Evolutionary conservation across 2,888 invertebrate species (phyloP).

Genomic region (Metacarcinus magister): DNA sequence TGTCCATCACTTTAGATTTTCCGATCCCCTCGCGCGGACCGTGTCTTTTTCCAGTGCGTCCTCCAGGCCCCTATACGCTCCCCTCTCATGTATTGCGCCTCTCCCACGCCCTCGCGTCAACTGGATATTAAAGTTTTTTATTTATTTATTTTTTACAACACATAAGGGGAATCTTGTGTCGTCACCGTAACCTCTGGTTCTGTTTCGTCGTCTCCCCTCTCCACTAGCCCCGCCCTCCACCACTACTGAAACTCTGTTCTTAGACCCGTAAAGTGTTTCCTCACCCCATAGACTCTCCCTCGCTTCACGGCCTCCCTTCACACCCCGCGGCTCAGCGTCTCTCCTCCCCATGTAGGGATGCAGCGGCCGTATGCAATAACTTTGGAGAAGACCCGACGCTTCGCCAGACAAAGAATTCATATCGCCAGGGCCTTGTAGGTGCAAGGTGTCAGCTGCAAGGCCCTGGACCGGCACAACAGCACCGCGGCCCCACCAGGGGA

Average conservation of each 20-base stretch:
- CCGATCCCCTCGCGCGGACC: constrained; percentile 15
- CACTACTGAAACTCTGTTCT: not conserved
- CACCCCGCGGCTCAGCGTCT: constrained; percentile 32
- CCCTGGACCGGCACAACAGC: not conserved
- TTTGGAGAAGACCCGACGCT: constrained; percentile 61
- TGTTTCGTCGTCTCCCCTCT: not conserved
- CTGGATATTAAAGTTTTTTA: constrained; percentile 34
- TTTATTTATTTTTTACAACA: not conserved
- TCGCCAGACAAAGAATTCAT: constrained; percentile 69
- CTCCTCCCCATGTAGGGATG: constrained; percentile 51
- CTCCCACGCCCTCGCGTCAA: constrained; percentile 44
- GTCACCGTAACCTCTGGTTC: not conserved
- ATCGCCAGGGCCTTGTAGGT: constrained; percentile 8
- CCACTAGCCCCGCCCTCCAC: not conserved
- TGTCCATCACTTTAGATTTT: not conserved
- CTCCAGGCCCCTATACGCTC: not conserved
- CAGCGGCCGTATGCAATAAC: constrained; percentile 68
- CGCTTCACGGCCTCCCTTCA: constrained; percentile 8
- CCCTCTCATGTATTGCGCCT: not conserved
- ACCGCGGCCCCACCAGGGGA: not conserved
- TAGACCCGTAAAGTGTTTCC: not conserved
- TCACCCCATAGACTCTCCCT: constrained; percentile 40
- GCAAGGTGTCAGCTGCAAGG: not conserved
- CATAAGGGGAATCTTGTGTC: not conserved
- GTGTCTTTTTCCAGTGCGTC: constrained; percentile 7